A percentile compares a stretch with the other conserved stretches of the same genome.
phyloP scores from a whole-genome alignment of 2,113 vertebrate species.

The Oryzias melastigma region DNA sequence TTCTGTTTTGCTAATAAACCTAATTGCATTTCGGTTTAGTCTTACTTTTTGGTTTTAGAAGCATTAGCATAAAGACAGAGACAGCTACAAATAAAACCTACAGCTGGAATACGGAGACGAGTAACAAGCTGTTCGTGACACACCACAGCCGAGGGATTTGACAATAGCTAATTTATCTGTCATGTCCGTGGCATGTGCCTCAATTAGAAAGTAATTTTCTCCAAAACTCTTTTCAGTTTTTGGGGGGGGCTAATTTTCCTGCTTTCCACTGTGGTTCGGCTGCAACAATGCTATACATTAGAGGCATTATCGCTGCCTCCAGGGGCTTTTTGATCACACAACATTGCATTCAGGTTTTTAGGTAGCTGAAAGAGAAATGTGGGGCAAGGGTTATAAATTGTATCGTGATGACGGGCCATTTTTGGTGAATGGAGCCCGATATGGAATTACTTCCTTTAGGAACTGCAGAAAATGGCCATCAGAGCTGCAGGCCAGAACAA shows the following conservation, averaged over 20 bases:
- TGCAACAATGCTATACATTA: constrained; percentile 53
- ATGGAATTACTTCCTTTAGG: constrained; percentile 56
- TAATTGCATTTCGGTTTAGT: background rate
- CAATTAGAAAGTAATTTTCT: constrained; percentile 76
- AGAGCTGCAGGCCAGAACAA: constrained; percentile 61
- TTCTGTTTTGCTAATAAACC: background rate
- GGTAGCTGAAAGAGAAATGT: constrained; percentile 39
- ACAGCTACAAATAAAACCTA: constrained; percentile 39
- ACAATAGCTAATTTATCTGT: constrained; percentile 75
- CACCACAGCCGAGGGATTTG: constrained; percentile 57
- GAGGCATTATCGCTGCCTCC: constrained; percentile 46
- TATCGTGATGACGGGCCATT: constrained; percentile 57
- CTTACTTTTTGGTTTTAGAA: constrained; percentile 10
- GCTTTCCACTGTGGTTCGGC: constrained; percentile 41
- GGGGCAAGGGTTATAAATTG: constrained; percentile 58
- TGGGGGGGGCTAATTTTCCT: constrained; percentile 43
- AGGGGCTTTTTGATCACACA: constrained; percentile 61
- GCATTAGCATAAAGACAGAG: constrained; percentile 24
- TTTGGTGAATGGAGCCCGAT: constrained; percentile 50
- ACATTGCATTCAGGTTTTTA: constrained; percentile 35
- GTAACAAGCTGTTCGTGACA: constrained; percentile 42
- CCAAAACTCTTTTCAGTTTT: constrained; percentile 64
- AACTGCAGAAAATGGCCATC: constrained; percentile 52
- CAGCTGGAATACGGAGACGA: constrained; percentile 38
- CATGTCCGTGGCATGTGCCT: constrained; percentile 63